Percentiles rank a stretch among this genome's conserved stretches.
phyloP scores from a whole-genome alignment of 2,113 vertebrate genomes.

The Romanogobio albipinnatus region DNA sequence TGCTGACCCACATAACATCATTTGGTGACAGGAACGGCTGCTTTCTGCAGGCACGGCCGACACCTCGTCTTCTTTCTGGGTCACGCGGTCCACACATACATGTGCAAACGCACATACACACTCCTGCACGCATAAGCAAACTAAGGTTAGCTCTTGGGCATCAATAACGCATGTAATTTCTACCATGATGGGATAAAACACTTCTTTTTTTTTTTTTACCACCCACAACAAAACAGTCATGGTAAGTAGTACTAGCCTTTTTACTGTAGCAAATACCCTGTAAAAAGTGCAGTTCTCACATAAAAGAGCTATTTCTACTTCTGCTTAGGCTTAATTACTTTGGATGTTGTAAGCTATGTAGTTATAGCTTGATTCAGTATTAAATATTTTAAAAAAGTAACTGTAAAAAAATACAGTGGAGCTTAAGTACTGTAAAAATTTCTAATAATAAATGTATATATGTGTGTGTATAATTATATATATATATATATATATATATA shows the following conservation, averaged over 20 bases:
- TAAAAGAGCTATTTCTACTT: neutral
- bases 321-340: no score
- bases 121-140: neutral
- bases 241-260: neutral
- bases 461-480: no score
- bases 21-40: conserved; percentile 63
- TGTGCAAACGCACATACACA: neutral
- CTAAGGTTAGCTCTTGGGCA: conserved; percentile 36
- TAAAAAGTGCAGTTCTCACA: neutral
- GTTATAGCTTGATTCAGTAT: no score
- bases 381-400: neutral
- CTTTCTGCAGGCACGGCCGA: conserved; percentile 55
- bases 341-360: no score
- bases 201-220: neutral
- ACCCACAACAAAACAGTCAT: neutral
- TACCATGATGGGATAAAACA: neutral
- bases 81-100: conserved; percentile 54
- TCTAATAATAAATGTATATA: no score
- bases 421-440: neutral
- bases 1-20: conserved; percentile 68
- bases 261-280: neutral
- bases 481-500: no score
- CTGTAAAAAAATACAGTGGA: neutral
- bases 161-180: conserved; percentile 19
- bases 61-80: conserved; percentile 65